Conservation (phyloP, 2,888 invertebrate genomes). For the Sycophila texana region DNA sequence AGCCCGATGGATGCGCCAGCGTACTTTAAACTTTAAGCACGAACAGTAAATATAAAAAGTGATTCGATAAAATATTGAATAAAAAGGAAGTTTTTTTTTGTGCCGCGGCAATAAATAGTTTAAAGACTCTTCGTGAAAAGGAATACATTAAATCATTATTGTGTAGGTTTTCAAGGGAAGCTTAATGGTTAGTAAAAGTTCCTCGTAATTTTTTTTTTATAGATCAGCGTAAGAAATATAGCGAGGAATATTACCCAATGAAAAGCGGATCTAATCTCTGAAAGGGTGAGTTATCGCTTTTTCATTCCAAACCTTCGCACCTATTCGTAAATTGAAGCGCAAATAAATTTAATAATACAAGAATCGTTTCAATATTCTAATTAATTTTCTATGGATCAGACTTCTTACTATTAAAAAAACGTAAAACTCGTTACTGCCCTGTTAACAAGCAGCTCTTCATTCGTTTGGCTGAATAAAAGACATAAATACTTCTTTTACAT, state of each 20-base stretch:
- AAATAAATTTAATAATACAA: too few species aligned
- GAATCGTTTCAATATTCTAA: too few species aligned
- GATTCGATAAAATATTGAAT: too few species aligned
- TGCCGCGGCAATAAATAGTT: neutral
- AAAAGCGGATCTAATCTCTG: too few species aligned
- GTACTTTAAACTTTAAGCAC: too few species aligned
- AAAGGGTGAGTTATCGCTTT: neutral
- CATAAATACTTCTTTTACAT: neutral
- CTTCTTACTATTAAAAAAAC: too few species aligned
- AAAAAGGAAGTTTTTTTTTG: neutral
- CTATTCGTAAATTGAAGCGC: too few species aligned
- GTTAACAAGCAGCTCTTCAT: too few species aligned
- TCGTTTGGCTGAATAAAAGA: neutral
- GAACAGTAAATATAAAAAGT: too few species aligned
- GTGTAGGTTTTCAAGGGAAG: neutral
- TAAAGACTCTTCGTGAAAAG: neutral
- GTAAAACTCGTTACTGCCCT: too few species aligned
- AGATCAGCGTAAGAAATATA: neutral
- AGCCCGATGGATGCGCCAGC: too few species aligned
- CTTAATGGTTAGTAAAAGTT: slow-evolving; percentile 33
- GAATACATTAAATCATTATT: slow-evolving; percentile 1
- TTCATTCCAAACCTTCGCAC: neutral
- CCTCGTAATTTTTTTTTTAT: slow-evolving; percentile 38
- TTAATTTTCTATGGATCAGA: too few species aligned
- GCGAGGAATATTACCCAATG: neutral